A percentile compares a stretch with the other conserved stretches of the same genome.
phyloP scores from a whole-genome alignment of 2,888 invertebrate genomes.

The Ganaspis brasiliensis region DNA sequence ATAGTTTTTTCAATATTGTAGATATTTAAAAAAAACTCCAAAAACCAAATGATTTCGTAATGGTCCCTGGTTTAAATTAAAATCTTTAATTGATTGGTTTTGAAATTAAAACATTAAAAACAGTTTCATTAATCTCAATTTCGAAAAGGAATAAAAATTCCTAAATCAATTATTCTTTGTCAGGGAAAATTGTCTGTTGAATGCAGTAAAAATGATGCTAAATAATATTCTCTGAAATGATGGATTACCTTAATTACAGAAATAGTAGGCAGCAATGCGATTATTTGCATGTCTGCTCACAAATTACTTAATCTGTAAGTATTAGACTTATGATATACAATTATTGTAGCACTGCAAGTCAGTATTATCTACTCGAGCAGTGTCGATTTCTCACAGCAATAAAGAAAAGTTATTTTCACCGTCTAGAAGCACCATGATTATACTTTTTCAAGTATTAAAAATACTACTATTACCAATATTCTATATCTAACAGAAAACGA shows the following conservation, averaged over 20 bases:
- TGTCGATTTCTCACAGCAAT: conserved; percentile 18
- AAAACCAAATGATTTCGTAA: no score
- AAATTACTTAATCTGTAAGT: conserved; percentile 35
- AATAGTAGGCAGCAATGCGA: conserved; percentile 17
- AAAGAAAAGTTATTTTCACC: conserved; percentile 6
- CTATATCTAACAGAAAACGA: no score
- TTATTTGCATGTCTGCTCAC: conserved; percentile 18
- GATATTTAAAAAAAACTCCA: no score
- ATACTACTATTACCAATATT: not conserved
- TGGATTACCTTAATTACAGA: conserved; percentile 17
- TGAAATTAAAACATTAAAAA: not conserved
- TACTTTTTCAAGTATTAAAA: not conserved
- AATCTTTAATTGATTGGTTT: no score
- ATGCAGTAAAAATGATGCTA: not conserved
- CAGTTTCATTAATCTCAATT: not conserved
- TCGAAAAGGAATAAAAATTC: not conserved
- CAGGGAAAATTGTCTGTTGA: not conserved
- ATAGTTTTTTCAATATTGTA: no score
- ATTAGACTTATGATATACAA: conserved; percentile 7
- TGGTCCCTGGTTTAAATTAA: no score
- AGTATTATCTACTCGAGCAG: conserved; percentile 6
- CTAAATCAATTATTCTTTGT: not conserved
- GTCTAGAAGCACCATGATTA: conserved; percentile 10
- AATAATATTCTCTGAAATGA: conserved; percentile 21
- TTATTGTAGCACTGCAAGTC: conserved; percentile 7